These are phyloP conservation scores for Pterobdella sp. DNA, from an alignment of 2,888 invertebrate genomes.

Conservation along the genomic window DNA sequence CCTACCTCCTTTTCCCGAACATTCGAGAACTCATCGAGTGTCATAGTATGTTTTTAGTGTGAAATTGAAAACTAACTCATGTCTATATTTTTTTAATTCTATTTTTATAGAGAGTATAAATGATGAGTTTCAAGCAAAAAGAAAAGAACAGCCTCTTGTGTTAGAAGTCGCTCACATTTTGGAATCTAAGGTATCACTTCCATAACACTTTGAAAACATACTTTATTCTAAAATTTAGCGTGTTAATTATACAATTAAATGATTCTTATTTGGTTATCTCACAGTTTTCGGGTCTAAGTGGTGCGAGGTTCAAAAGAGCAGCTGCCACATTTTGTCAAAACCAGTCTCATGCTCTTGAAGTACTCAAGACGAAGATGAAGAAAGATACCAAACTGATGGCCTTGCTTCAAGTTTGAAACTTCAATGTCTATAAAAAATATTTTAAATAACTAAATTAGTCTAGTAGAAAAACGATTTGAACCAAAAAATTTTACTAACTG, in stretches of 20 bases:
- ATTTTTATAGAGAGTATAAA: slow-evolving; percentile 56
- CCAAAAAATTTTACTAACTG: not conserved
- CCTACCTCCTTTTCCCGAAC: slow-evolving; percentile 73
- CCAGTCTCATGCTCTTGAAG: slow-evolving; percentile 78
- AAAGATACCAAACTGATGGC: slow-evolving; percentile 73
- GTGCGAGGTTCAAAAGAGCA: slow-evolving; percentile 67
- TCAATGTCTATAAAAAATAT: not conserved
- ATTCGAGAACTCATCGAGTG: slow-evolving; percentile 69
- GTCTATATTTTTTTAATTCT: not conserved
- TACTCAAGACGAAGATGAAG: slow-evolving; percentile 66
- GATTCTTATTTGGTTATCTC: not conserved
- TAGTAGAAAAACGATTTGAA: not conserved
- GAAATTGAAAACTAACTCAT: not conserved
- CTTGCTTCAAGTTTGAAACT: slow-evolving; percentile 58
- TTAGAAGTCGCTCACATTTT: slow-evolving; percentile 70
- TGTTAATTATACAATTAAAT: not conserved
- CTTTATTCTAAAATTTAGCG: too few species aligned
- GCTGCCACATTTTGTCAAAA: slow-evolving; percentile 78
- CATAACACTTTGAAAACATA: not conserved
- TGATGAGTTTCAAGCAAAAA: slow-evolving; percentile 50
- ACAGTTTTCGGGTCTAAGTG: slow-evolving; percentile 69
- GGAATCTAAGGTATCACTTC: slow-evolving; percentile 59
- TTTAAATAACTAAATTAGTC: not conserved
- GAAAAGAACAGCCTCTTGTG: slow-evolving; percentile 36
- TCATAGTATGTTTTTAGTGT: slow-evolving; percentile 56